Conservation (phyloP, 2,797 vertebrate species). For the Lithobates sylvaticus region DNA sequence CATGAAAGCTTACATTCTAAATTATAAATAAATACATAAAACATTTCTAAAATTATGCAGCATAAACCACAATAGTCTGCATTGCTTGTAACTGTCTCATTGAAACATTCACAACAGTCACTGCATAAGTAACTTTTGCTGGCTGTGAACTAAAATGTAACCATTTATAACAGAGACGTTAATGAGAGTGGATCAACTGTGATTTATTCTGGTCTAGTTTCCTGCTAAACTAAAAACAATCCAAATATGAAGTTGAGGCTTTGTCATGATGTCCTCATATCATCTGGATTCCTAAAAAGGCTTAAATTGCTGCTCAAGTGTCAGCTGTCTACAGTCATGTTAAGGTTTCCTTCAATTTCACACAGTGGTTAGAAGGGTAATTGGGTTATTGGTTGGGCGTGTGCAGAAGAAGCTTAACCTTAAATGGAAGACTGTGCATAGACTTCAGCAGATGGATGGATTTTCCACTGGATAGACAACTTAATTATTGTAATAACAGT, state of each 20-base stretch:
- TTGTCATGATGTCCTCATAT: conserved; percentile 37
- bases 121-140: no score
- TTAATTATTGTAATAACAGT: conserved; percentile 53
- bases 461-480: conserved; percentile 46
- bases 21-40: no score
- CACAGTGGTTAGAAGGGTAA: conserved; percentile 51
- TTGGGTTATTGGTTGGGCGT: conserved; percentile 49
- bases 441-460: conserved; percentile 22
- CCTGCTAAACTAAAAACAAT: neutral
- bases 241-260: conserved; percentile 31
- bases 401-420: conserved; percentile 33
- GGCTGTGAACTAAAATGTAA: neutral
- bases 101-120: no score
- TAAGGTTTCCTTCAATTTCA: conserved; percentile 51
- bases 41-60: no score
- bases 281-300: conserved; percentile 46
- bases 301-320: conserved; percentile 55
- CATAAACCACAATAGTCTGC: no score
- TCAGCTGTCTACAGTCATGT: conserved; percentile 56
- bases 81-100: no score
- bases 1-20: no score
- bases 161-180: neutral
- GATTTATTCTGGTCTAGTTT: conserved; percentile 28
- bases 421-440: conserved; percentile 46
- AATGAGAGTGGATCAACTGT: conserved; percentile 5